phyloP scores from a whole-genome alignment of 2,888 invertebrate genomes.

The Epirrhoe alternata region DNA sequence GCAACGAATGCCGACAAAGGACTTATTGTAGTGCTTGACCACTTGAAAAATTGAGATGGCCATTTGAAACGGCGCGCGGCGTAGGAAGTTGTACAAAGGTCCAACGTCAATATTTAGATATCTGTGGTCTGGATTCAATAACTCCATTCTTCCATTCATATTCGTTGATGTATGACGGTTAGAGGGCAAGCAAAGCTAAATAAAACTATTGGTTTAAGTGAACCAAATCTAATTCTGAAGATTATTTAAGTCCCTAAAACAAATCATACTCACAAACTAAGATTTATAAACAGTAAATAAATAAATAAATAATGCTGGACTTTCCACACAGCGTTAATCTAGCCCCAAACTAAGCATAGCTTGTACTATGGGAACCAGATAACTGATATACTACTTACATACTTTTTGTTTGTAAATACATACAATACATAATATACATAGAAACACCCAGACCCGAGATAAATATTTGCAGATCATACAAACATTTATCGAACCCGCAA shows the following conservation, averaged over 20 bases:
- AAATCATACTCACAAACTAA: neutral
- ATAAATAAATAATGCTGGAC: no score
- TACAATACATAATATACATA: no score
- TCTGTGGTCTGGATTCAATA: constrained; percentile 11
- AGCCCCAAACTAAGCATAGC: no score
- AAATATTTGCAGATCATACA: no score
- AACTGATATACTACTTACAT: no score
- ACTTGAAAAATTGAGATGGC: constrained; percentile 26
- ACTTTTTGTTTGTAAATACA: no score
- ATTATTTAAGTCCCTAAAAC: neutral
- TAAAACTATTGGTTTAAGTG: neutral
- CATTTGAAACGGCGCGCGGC: constrained; percentile 21
- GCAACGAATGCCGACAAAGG: constrained; percentile 34
- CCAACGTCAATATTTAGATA: constrained; percentile 21
- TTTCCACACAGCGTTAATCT: no score
- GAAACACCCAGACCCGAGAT: no score
- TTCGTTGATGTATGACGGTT: constrained; percentile 10
- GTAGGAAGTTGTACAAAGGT: constrained; percentile 29
- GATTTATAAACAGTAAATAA: no score
- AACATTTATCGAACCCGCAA: no score
- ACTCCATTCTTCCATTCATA: constrained; percentile 11
- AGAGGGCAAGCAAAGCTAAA: neutral
- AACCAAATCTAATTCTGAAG: neutral
- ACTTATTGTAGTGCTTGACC: constrained; percentile 20
- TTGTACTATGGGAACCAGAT: no score